Base-by-base conservation (phyloP, 2,888 invertebrate species). In the Yponomeuta malinellus region DNA sequence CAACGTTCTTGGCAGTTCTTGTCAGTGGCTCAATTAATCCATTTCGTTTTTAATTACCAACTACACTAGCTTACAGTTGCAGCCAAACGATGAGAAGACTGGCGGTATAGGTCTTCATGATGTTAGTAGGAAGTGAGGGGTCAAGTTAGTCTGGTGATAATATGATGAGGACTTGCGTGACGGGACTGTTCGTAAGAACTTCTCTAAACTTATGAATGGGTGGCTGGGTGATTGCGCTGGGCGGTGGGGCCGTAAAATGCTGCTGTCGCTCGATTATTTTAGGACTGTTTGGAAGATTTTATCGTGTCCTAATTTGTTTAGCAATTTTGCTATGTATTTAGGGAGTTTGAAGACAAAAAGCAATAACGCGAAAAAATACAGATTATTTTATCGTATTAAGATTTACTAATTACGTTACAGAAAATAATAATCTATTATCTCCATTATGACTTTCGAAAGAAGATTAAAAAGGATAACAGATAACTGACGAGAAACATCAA, bases 141-240 rank as follows among this genome's bases (percentile, higher is more conserved):
- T 15, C 52, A 59, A 5, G 52, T 29, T 29, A 65, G 65, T 10
- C 48, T 69, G 15, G 67, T 73, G 69, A 71, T 70, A 70, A 70
- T 33, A 33, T 5, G 65, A 63, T 71, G 71, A 71, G 68, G 59
- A 37, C 15, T 23, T 43, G 43, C 9, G 48, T 59, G 67, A 70
- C 69, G 70, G 48, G 71, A 71, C 66, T 70, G 37, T 71, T 67
- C 67, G 48, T 72, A 70, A 72, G 33, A 70, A 64, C 37, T 74
- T 69, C 73, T 74, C 74, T 74, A 75, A 72, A 73, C 68, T 70
- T 66, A 71, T 70, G 63, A 72, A 73, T 73, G 74, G 72, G 73
- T 72, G 71, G 73, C 72, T 72, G 71, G 74, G 73, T 74, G 74
- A 71, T 63, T 59, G 70, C 29, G 12, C 48, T n/a, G 43, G 43